Conservation (phyloP, 2,797 vertebrate genomes). For the Margarornis squamiger region DNA sequence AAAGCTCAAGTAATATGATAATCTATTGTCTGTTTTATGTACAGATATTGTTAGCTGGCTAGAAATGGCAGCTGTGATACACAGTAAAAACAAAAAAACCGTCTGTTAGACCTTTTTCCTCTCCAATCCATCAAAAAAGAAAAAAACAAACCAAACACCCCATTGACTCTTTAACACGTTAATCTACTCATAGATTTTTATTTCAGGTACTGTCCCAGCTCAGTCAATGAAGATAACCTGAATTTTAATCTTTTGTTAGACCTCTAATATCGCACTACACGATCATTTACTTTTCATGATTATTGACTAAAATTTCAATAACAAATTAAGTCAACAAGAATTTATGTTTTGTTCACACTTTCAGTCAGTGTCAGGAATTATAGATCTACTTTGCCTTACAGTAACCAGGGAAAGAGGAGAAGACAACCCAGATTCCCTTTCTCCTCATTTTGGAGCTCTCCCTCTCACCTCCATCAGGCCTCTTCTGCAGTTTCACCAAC, state of each 20-base stretch:
- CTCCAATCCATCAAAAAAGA: conserved; percentile 22
- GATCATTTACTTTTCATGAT: conserved; percentile 73
- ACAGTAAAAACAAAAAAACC: conserved; percentile 32
- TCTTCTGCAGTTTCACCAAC: background rate
- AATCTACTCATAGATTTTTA: conserved; percentile 71
- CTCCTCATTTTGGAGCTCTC: background rate
- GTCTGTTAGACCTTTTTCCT: background rate
- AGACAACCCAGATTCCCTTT: background rate
- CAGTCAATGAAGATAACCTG: conserved; percentile 75
- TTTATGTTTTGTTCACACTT: conserved; percentile 71
- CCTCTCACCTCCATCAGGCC: background rate
- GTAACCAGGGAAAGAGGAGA: conserved; percentile 59
- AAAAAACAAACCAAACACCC: background rate
- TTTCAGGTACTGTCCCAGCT: conserved; percentile 64
- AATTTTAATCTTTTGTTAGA: conserved; percentile 75
- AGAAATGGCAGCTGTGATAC: conserved; percentile 36
- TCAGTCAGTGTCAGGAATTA: conserved; percentile 70
- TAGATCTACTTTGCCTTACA: conserved; percentile 64
- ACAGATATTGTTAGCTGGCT: conserved; percentile 56
- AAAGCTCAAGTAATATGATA: conserved; percentile 56
- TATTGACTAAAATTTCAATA: conserved; percentile 77
- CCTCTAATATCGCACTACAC: conserved; percentile 59
- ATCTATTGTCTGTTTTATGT: conserved; percentile 49
- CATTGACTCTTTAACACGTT: conserved; percentile 57
- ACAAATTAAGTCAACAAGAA: conserved; percentile 75